Evolutionary conservation across 1,140 invertebrate species (phyloP), one percentile per base, ranked within the genome.

Genomic region (Drosophila albomicans): DNA sequence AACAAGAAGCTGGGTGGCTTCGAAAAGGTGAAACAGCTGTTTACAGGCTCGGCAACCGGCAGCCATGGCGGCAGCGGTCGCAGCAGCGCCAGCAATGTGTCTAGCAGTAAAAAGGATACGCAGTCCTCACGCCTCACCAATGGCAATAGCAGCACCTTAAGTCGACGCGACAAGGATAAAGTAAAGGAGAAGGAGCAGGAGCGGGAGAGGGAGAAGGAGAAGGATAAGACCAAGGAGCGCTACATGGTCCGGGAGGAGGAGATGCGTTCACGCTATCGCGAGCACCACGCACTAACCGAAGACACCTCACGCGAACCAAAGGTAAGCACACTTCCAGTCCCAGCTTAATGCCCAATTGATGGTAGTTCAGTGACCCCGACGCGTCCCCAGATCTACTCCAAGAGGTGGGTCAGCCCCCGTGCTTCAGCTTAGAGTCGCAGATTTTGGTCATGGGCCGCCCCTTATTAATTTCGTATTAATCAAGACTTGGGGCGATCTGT

Each of bases 1-100:
- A 91, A 78, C 59, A 91, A 91, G 81, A 95, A 95, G 80, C 92
- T 94, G 81, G 95, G 95, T 84, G 94, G 94, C 89, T 93, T 95
- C 69, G 94, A 95, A 91, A 95, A 95, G 93, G 95, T 95, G 77
- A 93, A 92, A 35, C 86, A 92, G 61, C 71, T 93, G 58, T 91
- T 93, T n/a, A 92, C 81, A 5, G 88, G 91, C n/a, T 52, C 57
- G 1, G 69, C 68, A 16, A 76, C 56, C 2, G 69, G 74, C 32
- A 78, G 79, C 10, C 49, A 84, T 15, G 87, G 84, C 0, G 78
- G 78, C 32, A 90, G 78, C 20, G 79, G 87, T 8, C 86, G 85
- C 58, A 91, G 77, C 57, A 79, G 81, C 16, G 71, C 73, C 59
- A 82, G 85, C 71, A 91, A 85, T 15, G 81, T 81, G 2, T 91